Base-by-base conservation (phyloP, 2,113 vertebrate genomes). In the Poecilia latipinna region DNA sequence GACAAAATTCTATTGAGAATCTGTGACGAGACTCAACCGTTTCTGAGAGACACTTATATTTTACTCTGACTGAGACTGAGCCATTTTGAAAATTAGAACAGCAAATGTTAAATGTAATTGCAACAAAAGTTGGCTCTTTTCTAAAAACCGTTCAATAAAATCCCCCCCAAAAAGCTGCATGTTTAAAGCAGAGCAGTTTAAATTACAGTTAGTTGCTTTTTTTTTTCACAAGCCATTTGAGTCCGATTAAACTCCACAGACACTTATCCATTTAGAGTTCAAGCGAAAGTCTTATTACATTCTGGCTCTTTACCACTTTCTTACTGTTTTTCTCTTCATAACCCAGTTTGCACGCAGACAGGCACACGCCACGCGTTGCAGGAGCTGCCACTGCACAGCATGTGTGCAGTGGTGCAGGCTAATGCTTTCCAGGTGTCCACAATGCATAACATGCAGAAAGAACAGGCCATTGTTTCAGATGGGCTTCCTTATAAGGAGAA, bases 381-480 rank as follows among this genome's bases (percentile, higher is more conserved):
- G 89, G 83, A 91, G 90, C 84, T 82, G 83, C 85, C 83, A 77
- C 80, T 79, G 80, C 62, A 64, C 84, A 72, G 88, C 83, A 70
- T 69, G 78, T 70, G 75, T 79, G 85, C 84, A 75, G 90, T 90
- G 87, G 89, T 75, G 28, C 61, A 28, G 29, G 31, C 39, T 93
- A 93, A 94, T 90, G 70, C 37, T 77, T 92, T 92, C 93, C 94
- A 94, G 93, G 92, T 92, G 92, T 84, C 54, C 35, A 4, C 35
- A 51, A 44, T 64, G 77, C 68, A 28, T 67, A 65, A 82, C 26
- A 0, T 72, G 68, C 78, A 7, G 8, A 79, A 78, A 88, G 85
- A 92, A 88, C 82, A 78, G 74, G 62, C 65, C 64, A 93, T 91
- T 93, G 91, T 93, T 91, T 66, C 71, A 17, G 24, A 57, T 54